Conservation (phyloP, 2,113 vertebrate genomes). For the Pseudonaja textilis region DNA sequence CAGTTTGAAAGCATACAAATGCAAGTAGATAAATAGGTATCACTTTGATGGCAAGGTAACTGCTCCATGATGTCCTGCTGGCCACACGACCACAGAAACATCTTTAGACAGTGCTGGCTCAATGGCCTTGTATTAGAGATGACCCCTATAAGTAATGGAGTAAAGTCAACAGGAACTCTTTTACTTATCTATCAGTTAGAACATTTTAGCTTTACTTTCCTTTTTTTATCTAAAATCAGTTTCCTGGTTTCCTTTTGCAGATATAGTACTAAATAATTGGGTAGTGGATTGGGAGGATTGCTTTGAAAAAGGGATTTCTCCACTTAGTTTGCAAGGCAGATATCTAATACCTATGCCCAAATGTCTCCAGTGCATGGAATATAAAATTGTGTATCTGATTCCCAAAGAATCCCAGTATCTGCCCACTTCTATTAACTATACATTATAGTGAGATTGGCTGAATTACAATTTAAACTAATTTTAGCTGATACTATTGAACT, state of each 20-base stretch:
- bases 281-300: not conserved
- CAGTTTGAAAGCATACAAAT: too few relatives aligned
- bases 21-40: too few relatives aligned
- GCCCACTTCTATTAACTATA: not conserved
- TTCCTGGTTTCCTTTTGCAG: not conserved
- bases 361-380: not conserved
- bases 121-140: too few relatives aligned
- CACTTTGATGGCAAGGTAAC: too few relatives aligned
- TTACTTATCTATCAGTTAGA: not conserved
- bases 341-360: not conserved
- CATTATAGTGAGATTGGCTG: not conserved
- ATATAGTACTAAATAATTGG: not conserved
- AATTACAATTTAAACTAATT: not conserved
- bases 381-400: not conserved
- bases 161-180: too few relatives aligned
- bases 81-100: too few relatives aligned
- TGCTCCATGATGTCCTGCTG: too few relatives aligned
- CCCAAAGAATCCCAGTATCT: not conserved
- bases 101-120: too few relatives aligned
- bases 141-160: too few relatives aligned
- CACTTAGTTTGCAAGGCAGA: not conserved
- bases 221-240: not conserved
- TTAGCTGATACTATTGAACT: not conserved
- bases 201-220: not conserved
- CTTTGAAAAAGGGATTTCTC: not conserved